Base-by-base conservation (phyloP, 2,888 invertebrate genomes). In the Hirtodrosophila cameraria region DNA sequence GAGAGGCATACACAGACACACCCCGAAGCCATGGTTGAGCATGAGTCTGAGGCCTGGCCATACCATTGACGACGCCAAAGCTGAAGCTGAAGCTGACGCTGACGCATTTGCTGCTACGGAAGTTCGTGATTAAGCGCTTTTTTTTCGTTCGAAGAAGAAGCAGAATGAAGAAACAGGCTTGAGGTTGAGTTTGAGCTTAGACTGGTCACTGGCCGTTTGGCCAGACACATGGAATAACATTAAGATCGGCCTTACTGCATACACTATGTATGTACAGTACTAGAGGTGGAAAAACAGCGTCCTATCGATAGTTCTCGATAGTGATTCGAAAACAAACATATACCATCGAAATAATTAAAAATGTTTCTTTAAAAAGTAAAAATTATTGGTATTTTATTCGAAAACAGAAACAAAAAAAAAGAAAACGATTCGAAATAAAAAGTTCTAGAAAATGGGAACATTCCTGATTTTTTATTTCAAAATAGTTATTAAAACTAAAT, bases 71-170 rank as follows among this genome's bases (percentile, higher is more conserved):
- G 48, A 64, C 18, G 46, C 33, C 43, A 45, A 61, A 43, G 46
- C 70, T 57, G 15, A 54, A 41, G 42, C 42, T 45, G 33, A 8
- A 18, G 35, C 20, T 45, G 9, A 35, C 45, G 62, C 75, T 82
- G 81, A 80, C 80, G 80, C 79, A 81, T 76, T 75, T 83, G 83
- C 83, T 85, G 86, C 81, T 76, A 83, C 81, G 81, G 81, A 81
- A 81, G 86, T 85, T 76, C 68, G 72, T 81, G 83, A 85, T 75
- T 81, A 85, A 82, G 75, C 78, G 82, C 46, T 38, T 46, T 36
- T 38, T 46, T 28, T n/a, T n/a, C n/a, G n/a, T n/a, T 16, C 25
- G 30, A 42, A 33, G 45, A 43, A 46, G 16, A 50, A 23, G 23
- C 38, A 23, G 15, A 18, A 30, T 15, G 31, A 33, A 27, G 27